Base-by-base conservation (phyloP, 2,888 invertebrate genomes). In the Geotrupes spiniger region DNA sequence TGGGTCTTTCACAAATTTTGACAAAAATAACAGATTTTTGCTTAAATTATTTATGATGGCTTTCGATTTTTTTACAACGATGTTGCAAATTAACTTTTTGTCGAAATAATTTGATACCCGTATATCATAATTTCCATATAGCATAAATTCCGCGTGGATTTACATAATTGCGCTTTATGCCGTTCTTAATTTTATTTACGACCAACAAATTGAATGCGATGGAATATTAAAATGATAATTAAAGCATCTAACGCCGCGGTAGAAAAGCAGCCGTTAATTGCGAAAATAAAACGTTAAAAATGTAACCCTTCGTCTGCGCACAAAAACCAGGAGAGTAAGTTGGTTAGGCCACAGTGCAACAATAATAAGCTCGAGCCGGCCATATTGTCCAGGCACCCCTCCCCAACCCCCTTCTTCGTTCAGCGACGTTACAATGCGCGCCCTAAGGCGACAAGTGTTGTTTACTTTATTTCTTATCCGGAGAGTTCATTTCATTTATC, bases 381-480 rank as follows among this genome's bases (percentile, higher is more conserved):
- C 64, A 64, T 64, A 62, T 62, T 64, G 63, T 60, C 56, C 57
- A 46, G 54, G 51, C 53, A 55, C 46, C 46, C 46, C 39, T 39
- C 46, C 38, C 39, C 39, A 39, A n/a, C 29, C 40, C 49, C 49
- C 58, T 58, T 48, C 42, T 48, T 47, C 57, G 58, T 59, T 61
- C 59, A 53, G 62, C 57, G 63, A 64, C 63, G 63, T 67, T 66
- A 66, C 66, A 68, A 67, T 67, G 64, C 63, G 55, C 51, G 53
- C 58, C 69, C 67, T 46, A 49, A 59, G 66, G 69, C 69, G 69
- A 69, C 68, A 69, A 69, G 66, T 67, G 66, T 61, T 69, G 69
- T 69, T 69, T 69, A 69, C 69, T 69, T 66, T 68, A 69, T 68
- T 69, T 69, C 69, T 69, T 69, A 69, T 67, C 65, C 64, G 55